Percentiles rank a stretch among this genome's conserved stretches.
Conservation (phyloP, 2,113 vertebrate genomes). For the Semicossyphus pulcher region DNA sequence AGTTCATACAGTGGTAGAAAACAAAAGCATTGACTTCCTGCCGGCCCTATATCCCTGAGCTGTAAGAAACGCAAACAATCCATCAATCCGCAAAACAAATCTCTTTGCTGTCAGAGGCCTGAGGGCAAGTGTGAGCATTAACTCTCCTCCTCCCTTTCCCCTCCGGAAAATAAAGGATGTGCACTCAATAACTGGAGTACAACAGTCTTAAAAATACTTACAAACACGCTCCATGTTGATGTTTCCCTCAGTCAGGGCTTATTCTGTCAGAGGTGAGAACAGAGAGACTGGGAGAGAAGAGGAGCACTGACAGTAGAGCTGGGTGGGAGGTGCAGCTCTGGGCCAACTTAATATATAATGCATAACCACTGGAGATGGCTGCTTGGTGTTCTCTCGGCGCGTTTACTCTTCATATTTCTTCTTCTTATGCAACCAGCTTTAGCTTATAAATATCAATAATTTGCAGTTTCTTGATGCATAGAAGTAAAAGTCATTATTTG, state of each 20-base stretch:
- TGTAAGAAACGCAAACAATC: slow-evolving; percentile 43
- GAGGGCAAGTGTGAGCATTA: background rate
- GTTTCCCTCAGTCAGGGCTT: slow-evolving; percentile 18
- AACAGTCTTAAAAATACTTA: slow-evolving; percentile 23
- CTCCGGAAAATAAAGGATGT: background rate
- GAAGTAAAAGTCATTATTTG: background rate
- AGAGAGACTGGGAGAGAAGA: slow-evolving; percentile 32
- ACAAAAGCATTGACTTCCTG: slow-evolving; percentile 15
- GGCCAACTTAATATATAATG: slow-evolving; percentile 85
- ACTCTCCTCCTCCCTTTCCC: background rate
- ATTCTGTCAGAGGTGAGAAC: slow-evolving; percentile 50
- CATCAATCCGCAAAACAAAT: slow-evolving; percentile 55
- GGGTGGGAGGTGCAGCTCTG: slow-evolving; percentile 73
- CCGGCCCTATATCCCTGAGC: background rate
- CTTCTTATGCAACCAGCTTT: slow-evolving; percentile 39
- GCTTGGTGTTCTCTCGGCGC: slow-evolving; percentile 54
- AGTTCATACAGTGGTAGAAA: slow-evolving; percentile 5
- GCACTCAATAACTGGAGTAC: slow-evolving; percentile 1
- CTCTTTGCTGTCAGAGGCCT: slow-evolving; percentile 31
- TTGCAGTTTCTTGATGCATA: background rate
- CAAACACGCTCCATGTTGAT: slow-evolving; percentile 1
- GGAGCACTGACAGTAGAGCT: slow-evolving; percentile 55
- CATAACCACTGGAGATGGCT: slow-evolving; percentile 71
- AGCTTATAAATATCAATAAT: background rate
- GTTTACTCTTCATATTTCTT: slow-evolving; percentile 36